Evolutionary conservation across 2,113 vertebrate species (phyloP).

Genomic region (Macrotus californicus): DNA sequence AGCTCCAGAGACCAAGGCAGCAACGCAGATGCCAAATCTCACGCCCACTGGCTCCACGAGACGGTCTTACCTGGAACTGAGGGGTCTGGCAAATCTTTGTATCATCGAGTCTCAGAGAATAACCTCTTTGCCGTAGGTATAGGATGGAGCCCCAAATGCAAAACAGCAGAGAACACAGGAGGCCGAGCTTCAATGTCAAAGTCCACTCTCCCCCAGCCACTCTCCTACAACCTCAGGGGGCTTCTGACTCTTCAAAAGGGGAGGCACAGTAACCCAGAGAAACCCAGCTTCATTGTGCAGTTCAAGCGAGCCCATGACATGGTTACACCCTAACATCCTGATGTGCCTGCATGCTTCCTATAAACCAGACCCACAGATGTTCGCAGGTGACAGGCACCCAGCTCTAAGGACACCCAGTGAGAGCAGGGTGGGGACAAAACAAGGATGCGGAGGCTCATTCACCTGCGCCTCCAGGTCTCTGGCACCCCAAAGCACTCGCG

Average conservation of each 20-base stretch:
- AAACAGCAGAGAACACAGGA: not conserved
- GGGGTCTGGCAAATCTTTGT: not conserved
- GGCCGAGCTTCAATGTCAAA: accelerated
- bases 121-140: not conserved
- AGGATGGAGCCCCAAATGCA: not conserved
- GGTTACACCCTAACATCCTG: not conserved
- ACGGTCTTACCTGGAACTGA: not conserved
- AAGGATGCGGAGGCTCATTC: accelerated
- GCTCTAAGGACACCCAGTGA: not conserved
- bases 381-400: not conserved
- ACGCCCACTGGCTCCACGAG: not conserved
- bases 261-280: not conserved
- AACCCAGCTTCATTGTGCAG: too few relatives aligned
- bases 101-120: not conserved
- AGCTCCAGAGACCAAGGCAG: too few relatives aligned
- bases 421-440: not conserved
- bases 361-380: not conserved
- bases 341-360: not conserved
- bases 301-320: not conserved
- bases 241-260: not conserved
- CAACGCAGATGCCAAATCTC: not conserved
- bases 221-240: accelerated
- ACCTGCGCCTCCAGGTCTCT: not conserved
- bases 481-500: accelerated
- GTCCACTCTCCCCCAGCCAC: not conserved